phyloP scores from a whole-genome alignment of 1,140 invertebrate genomes.

The Zaprionus tsacasi region DNA sequence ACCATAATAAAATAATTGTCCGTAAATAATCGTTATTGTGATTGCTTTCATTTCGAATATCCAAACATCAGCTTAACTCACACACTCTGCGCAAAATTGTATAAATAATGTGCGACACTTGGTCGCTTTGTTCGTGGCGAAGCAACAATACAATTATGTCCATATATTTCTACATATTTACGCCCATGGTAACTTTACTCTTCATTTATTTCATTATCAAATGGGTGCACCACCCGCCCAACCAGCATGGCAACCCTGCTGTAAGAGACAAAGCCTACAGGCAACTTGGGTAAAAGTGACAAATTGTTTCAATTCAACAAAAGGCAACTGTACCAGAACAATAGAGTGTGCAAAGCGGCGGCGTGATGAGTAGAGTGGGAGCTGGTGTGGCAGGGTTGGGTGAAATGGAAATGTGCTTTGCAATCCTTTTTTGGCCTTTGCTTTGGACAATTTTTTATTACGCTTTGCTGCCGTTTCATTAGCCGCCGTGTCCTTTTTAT shows the following conservation, averaged over 20 bases:
- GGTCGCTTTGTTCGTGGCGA: background rate
- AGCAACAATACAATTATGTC: constrained; percentile 59
- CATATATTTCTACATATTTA: constrained; percentile 48
- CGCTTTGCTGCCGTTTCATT: constrained; percentile 66
- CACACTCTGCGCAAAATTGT: background rate
- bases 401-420: constrained; percentile 52
- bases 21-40: background rate
- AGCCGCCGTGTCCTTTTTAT: constrained; percentile 77
- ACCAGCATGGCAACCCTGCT: background rate
- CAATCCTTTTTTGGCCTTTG: constrained; percentile 65
- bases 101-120: constrained; percentile 23
- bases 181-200: constrained; percentile 53
- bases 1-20: constrained; percentile 3
- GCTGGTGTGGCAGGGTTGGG: background rate
- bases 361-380: background rate
- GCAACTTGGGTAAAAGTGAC: constrained; percentile 76
- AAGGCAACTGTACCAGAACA: constrained; percentile 59
- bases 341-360: constrained; percentile 25
- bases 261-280: constrained; percentile 51
- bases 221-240: background rate
- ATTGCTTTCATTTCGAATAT: constrained; percentile 3
- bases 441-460: constrained; percentile 38
- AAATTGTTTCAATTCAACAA: constrained; percentile 82
- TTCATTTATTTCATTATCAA: constrained; percentile 78
- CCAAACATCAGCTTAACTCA: constrained; percentile 3